Evolutionary conservation across 2,113 vertebrate species (phyloP).

Genomic region (Sylvietta virens): DNA sequence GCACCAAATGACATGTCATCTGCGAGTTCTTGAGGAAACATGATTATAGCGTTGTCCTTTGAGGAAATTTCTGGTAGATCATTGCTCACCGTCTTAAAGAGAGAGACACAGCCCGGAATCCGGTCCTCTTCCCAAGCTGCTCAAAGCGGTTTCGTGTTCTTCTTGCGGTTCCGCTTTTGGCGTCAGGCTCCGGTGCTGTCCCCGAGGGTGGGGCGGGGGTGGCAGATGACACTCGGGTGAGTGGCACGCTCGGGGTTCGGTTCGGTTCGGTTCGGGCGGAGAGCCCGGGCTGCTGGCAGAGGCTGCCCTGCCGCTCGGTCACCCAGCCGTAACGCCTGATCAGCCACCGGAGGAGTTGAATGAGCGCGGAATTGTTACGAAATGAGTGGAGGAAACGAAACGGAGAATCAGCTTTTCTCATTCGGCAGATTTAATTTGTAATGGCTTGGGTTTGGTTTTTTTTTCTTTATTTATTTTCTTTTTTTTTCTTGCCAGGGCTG

Average conservation of each 20-base stretch:
- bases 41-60: background rate
- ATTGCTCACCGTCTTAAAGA: background rate
- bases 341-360: background rate
- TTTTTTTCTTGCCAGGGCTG: accelerated
- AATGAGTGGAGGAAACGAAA: background rate
- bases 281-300: background rate
- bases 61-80: constrained; percentile 7
- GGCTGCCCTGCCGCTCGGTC: background rate
- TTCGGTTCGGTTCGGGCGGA: background rate
- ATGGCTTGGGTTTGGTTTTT: background rate
- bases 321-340: background rate
- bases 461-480: background rate
- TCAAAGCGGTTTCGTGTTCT: background rate
- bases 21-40: background rate
- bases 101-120: background rate
- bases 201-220: background rate
- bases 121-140: background rate
- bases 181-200: background rate
- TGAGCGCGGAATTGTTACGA: background rate
- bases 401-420: background rate
- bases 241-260: background rate
- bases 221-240: background rate
- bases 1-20: background rate
- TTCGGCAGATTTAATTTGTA: background rate
- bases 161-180: background rate